A percentile compares a stretch with the other conserved stretches of the same genome.
Evolutionary conservation across 2,797 vertebrate species (phyloP).

Genomic region (Thamnophis elegans): DNA sequence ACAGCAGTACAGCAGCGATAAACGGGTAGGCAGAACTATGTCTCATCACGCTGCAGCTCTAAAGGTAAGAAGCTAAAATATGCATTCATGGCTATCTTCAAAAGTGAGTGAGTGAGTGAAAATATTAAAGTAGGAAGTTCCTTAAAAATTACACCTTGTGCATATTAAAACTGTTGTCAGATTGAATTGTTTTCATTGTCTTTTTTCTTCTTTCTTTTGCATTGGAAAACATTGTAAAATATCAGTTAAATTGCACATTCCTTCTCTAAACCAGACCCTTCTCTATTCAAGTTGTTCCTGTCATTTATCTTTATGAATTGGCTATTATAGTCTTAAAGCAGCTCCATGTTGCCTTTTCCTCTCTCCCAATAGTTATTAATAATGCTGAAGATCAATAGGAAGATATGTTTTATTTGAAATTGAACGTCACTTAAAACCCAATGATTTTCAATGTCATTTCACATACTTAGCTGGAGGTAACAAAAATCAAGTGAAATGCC

Average conservation of each 20-base stretch:
- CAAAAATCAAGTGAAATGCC: neutral
- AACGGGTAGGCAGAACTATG: conserved; percentile 97
- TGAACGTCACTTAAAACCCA: neutral
- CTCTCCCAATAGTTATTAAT: neutral
- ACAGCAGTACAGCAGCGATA: conserved; percentile 99
- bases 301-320: neutral
- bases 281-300: neutral
- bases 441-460: neutral
- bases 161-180: neutral
- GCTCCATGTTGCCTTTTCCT: neutral
- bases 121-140: neutral
- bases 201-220: neutral
- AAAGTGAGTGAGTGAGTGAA: too few species aligned
- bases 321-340: neutral
- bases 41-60: conserved; percentile 96
- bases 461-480: neutral
- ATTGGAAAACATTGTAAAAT: neutral
- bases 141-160: neutral
- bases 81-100: fast-evolving
- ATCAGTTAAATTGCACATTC: neutral
- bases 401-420: neutral
- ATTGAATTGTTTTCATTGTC: neutral
- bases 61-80: conserved; percentile 73
- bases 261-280: neutral
- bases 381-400: neutral